These are phyloP conservation scores for Lordiphosa collinella DNA, from an alignment of 1,140 invertebrate species.

Conservation along the genomic window DNA sequence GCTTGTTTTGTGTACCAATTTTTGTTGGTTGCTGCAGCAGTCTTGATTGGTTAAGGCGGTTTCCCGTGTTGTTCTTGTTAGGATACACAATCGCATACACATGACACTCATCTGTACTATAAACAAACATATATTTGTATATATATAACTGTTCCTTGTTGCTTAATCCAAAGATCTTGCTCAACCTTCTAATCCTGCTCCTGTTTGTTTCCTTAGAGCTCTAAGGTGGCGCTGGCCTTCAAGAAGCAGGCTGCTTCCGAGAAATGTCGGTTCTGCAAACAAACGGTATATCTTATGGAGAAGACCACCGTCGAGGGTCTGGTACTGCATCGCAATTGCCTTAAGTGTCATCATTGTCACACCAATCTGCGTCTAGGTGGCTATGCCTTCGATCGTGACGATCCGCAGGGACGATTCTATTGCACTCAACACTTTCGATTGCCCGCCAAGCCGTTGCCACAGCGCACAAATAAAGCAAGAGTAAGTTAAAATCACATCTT, in stretches of 20 bases:
- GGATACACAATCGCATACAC: slow-evolving; percentile 33
- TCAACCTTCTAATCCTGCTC: background rate
- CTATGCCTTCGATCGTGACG: slow-evolving; percentile 88
- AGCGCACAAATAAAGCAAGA: slow-evolving; percentile 56
- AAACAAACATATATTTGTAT: too few relatives aligned
- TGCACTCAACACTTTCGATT: slow-evolving; percentile 90
- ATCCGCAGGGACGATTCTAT: slow-evolving; percentile 88
- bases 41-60: slow-evolving; percentile 12
- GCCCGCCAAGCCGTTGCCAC: slow-evolving; percentile 79
- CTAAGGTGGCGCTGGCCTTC: slow-evolving; percentile 82
- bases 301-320: slow-evolving; percentile 90
- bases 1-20: background rate
- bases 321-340: slow-evolving; percentile 92
- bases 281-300: slow-evolving; percentile 94
- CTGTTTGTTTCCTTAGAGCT: slow-evolving; percentile 79
- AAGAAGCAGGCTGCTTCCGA: slow-evolving; percentile 86
- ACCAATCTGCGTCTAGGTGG: slow-evolving; percentile 80
- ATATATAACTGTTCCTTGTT: too few relatives aligned
- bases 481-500: slow-evolving; percentile 17
- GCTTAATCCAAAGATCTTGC: too few relatives aligned
- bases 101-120: slow-evolving; percentile 7
- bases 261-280: slow-evolving; percentile 92
- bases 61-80: slow-evolving; percentile 17
- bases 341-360: slow-evolving; percentile 83
- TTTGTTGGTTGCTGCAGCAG: slow-evolving; percentile 14